A percentile compares a stretch with the other conserved stretches of the same genome.
Conservation (phyloP, 1,140 invertebrate genomes). For the Brachystomella parvula region DNA sequence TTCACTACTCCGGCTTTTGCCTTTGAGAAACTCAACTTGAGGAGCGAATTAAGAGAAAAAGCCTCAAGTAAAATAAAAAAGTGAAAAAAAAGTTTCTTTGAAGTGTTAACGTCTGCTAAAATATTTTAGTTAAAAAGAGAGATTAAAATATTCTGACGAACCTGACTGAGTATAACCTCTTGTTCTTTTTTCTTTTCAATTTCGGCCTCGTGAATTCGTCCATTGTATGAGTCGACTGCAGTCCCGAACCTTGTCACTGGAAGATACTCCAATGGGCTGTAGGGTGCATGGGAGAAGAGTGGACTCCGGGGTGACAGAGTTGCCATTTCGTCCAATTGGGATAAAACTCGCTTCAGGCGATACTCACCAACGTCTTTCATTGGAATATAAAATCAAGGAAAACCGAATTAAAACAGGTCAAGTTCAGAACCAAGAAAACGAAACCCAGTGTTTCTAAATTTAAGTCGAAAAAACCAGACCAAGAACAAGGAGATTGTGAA, state of each 20-base stretch:
- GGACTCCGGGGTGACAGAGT: constrained; percentile 28
- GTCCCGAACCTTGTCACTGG: constrained; percentile 34
- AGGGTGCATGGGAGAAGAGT: constrained; percentile 1
- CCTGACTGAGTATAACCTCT: constrained; percentile 35
- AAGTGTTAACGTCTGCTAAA: background rate
- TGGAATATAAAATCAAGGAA: too few relatives aligned
- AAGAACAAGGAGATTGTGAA: too few relatives aligned
- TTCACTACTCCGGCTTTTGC: background rate
- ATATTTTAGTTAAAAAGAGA: too few relatives aligned
- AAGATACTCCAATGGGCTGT: constrained; percentile 30
- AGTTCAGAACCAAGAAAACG: background rate
- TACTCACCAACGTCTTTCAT: constrained; percentile 24
- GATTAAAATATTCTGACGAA: constrained; percentile 13
- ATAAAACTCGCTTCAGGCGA: constrained; percentile 29
- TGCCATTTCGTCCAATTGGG: constrained; percentile 35
- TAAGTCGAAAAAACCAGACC: too few relatives aligned
- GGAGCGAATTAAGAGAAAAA: background rate
- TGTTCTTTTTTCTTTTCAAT: constrained; percentile 31
- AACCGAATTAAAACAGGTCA: background rate
- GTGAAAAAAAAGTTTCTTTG: too few relatives aligned
- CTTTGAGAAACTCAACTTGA: background rate
- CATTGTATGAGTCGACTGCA: constrained; percentile 23
- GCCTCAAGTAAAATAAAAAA: background rate
- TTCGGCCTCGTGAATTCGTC: constrained; percentile 29
- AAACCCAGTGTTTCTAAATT: too few relatives aligned